Evolutionary conservation across 2,888 invertebrate genomes (phyloP).

Genomic region (Pediacus dermestoides): DNA sequence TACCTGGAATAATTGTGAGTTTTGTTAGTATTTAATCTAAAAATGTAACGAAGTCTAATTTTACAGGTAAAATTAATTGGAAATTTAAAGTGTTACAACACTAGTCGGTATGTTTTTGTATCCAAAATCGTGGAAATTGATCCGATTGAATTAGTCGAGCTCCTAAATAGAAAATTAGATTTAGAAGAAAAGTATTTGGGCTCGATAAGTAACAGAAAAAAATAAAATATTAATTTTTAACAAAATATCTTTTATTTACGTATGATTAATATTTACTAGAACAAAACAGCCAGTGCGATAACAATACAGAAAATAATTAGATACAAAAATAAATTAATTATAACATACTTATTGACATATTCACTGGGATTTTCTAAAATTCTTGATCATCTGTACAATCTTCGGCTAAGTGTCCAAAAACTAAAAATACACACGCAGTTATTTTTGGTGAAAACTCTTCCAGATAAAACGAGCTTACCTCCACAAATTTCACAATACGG

Average conservation of each 20-base stretch:
- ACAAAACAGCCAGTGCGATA: slow-evolving; percentile 14
- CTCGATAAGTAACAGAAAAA: too few relatives aligned
- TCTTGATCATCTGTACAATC: slow-evolving; percentile 86
- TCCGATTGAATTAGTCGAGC: too few relatives aligned
- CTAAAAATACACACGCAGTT: slow-evolving; percentile 57
- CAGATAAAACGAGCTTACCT: slow-evolving; percentile 56
- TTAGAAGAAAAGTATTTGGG: too few relatives aligned
- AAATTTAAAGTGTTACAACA: too few relatives aligned
- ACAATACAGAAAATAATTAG: slow-evolving; percentile 14
- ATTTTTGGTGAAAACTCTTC: too few relatives aligned
- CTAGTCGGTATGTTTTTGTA: too few relatives aligned
- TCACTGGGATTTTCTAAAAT: slow-evolving; percentile 53
- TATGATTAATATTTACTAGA: slow-evolving; percentile 17
- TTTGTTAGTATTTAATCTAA: too few relatives aligned
- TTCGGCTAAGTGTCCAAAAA: slow-evolving; percentile 83
- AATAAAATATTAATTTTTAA: slow-evolving; percentile 1
- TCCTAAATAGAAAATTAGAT: too few relatives aligned
- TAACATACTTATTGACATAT: slow-evolving; percentile 17
- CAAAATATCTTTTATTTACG: slow-evolving; percentile 14
- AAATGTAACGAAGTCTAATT: too few relatives aligned
- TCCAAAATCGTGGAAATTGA: too few relatives aligned
- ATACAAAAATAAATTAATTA: slow-evolving; percentile 15
- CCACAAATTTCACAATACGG: slow-evolving; percentile 94
- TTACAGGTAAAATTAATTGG: too few relatives aligned
- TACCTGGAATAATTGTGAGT: too few relatives aligned